These are phyloP conservation scores for Drosophila setosimentum DNA, from an alignment of 2,888 invertebrate species.

Conservation along the genomic window DNA sequence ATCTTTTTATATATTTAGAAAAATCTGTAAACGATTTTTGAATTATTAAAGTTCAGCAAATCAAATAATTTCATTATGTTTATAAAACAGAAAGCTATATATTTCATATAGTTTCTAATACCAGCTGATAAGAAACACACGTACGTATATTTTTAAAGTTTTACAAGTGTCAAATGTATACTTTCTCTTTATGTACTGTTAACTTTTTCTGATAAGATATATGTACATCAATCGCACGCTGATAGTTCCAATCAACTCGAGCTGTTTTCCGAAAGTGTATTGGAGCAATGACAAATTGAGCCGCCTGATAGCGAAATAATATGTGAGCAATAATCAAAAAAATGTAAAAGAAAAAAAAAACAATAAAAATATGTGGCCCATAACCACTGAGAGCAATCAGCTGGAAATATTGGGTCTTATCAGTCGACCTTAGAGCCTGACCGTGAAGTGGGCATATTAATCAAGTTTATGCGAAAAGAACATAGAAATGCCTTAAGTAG, in stretches of 20 bases:
- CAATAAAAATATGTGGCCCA: conserved; percentile 27
- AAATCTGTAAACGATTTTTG: no score
- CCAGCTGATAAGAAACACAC: not conserved
- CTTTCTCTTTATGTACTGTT: conserved; percentile 10
- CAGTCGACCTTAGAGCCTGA: conserved; percentile 64
- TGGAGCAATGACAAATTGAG: conserved; percentile 26
- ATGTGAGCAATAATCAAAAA: conserved; percentile 29
- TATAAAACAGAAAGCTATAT: not conserved
- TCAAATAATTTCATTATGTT: not conserved
- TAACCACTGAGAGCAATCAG: conserved; percentile 9
- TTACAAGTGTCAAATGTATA: not conserved
- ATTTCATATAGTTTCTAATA: not conserved
- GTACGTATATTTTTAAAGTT: not conserved
- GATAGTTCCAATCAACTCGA: conserved; percentile 37
- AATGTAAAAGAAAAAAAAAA: conserved; percentile 12
- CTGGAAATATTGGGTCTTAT: conserved; percentile 53
- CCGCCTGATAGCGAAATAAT: conserved; percentile 34
- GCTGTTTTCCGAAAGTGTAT: conserved; percentile 14
- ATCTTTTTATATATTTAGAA: not conserved
- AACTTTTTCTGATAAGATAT: conserved; percentile 26
- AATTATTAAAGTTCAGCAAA: not conserved
- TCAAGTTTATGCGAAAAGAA: conserved; percentile 38
- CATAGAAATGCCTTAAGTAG: conserved; percentile 10
- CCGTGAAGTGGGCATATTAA: conserved; percentile 64
- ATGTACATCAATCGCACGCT: conserved; percentile 14